Conservation (phyloP, 2,888 invertebrate genomes). For the Orthosia gothica region DNA sequence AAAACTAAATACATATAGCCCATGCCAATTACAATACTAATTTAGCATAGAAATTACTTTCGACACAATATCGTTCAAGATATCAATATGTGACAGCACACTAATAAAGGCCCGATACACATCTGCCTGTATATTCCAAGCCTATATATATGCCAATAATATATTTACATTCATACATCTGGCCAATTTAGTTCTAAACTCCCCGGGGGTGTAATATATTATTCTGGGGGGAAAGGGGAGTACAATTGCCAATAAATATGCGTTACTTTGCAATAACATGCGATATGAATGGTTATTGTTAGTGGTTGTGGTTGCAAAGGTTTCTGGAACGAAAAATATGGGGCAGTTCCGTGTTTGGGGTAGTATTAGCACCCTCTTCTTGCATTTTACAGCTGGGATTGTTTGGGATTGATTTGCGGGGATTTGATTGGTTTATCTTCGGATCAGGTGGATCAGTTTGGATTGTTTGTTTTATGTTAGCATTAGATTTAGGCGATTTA, state of each 20-base stretch:
- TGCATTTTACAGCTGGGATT: conserved; percentile 44
- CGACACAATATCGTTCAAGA: conserved; percentile 32
- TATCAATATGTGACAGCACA: conserved; percentile 43
- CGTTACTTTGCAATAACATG: conserved; percentile 77
- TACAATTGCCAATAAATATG: conserved; percentile 78
- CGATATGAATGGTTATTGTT: conserved; percentile 73
- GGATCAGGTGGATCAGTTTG: conserved; percentile 17
- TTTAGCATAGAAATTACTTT: conserved; percentile 53
- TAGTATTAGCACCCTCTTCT: conserved; percentile 49
- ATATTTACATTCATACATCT: conserved; percentile 72
- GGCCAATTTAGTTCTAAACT: conserved; percentile 73
- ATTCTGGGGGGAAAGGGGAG: conserved; percentile 61
- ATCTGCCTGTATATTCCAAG: conserved; percentile 22
- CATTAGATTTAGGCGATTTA: background rate
- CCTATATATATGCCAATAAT: conserved; percentile 58
- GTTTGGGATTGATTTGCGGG: conserved; percentile 55
- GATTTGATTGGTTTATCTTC: conserved; percentile 52
- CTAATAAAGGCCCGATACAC: conserved; percentile 57
- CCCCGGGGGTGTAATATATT: conserved; percentile 67
- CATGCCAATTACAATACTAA: conserved; percentile 40
- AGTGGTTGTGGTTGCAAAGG: conserved; percentile 61
- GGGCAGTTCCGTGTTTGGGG: conserved; percentile 45
- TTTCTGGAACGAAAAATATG: conserved; percentile 60
- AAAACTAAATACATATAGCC: conserved; percentile 8
- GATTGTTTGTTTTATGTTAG: conserved; percentile 15